Evolutionary conservation across 2,797 vertebrate species (phyloP).

Genomic region (Peromyscus eremicus): DNA sequence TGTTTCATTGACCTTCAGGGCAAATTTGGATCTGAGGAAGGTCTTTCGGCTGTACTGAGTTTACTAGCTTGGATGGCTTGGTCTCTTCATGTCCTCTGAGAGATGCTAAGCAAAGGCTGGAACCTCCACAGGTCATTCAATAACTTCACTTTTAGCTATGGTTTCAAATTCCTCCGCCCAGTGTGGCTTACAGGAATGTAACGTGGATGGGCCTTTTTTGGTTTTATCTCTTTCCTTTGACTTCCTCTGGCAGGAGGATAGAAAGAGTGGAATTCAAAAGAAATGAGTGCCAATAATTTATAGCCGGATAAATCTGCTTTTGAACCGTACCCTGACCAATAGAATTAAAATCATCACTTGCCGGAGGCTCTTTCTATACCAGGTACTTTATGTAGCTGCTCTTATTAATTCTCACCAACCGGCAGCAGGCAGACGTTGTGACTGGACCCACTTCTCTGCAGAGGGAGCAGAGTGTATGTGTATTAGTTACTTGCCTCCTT

Average conservation of each 20-base stretch:
- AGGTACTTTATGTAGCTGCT: neutral
- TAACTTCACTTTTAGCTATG: constrained; percentile 34
- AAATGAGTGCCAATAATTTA: constrained; percentile 29
- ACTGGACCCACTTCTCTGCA: neutral
- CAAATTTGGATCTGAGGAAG: neutral
- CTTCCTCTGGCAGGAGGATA: neutral
- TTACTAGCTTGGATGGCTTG: neutral
- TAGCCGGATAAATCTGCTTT: constrained; percentile 64
- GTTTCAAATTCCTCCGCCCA: neutral
- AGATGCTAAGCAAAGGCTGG: neutral
- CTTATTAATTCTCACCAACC: constrained; percentile 20
- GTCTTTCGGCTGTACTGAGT: neutral
- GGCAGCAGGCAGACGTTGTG: neutral
- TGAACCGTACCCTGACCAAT: neutral
- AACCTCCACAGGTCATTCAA: neutral
- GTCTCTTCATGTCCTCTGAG: neutral
- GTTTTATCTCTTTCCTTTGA: constrained; percentile 25
- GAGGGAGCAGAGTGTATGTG: neutral
- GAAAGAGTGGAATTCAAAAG: constrained; percentile 33
- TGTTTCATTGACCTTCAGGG: neutral
- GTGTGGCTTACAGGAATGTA: constrained; percentile 20
- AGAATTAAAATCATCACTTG: constrained; percentile 39
- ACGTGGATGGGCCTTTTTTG: neutral
- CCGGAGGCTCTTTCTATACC: neutral
- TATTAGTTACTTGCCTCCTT: neutral